phyloP scores from a whole-genome alignment of 1,140 invertebrate species.

The Himalopsyche phryganea region DNA sequence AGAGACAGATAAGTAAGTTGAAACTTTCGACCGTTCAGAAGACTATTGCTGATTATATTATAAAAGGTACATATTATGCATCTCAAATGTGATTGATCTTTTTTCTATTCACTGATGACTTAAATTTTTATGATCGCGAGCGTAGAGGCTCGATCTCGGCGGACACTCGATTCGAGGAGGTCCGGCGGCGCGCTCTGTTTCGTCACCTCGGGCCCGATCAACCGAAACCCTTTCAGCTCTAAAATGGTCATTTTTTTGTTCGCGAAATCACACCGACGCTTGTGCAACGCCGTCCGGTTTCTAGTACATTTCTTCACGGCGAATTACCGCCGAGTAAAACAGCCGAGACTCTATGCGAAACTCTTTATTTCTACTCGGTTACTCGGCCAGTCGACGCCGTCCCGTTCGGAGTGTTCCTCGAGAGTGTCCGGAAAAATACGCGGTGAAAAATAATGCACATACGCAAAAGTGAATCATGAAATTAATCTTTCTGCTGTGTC shows the following conservation, averaged over 20 bases:
- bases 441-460: conserved; percentile 18
- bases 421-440: not conserved
- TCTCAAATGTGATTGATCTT: no score
- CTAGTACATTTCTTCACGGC: conserved; percentile 32
- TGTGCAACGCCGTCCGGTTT: conserved; percentile 31
- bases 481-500: conserved; percentile 15
- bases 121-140: no score
- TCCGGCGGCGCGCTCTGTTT: conserved; percentile 15
- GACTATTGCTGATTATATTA: no score
- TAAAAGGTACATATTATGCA: no score
- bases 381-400: conserved; percentile 13
- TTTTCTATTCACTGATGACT: no score
- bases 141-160: no score
- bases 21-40: no score
- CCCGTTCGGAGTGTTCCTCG: conserved; percentile 9
- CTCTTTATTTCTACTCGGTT: conserved; percentile 21
- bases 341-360: conserved; percentile 18
- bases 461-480: conserved; percentile 25
- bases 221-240: conserved; percentile 30
- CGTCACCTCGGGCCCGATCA: conserved; percentile 21
- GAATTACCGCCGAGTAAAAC: conserved; percentile 31
- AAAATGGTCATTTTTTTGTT: conserved; percentile 28
- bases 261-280: conserved; percentile 30
- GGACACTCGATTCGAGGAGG: no score
- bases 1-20: no score